These are phyloP conservation scores for Acromyrmex charruanus DNA, from an alignment of 1,140 invertebrate genomes.

Conservation along the genomic window DNA sequence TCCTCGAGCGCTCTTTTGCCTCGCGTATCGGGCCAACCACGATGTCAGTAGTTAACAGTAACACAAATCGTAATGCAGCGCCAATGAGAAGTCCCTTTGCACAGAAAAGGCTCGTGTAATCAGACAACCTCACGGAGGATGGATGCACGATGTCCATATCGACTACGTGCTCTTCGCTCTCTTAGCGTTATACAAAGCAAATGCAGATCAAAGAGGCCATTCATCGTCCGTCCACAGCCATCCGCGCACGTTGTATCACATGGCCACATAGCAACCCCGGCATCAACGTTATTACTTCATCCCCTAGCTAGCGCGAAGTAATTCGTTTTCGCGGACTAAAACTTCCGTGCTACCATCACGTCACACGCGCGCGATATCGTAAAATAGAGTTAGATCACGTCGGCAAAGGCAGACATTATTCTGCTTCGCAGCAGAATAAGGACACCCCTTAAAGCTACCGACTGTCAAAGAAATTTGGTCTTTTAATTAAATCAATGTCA, in stretches of 20 bases:
- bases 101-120: constrained; percentile 60
- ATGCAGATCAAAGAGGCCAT: constrained; percentile 83
- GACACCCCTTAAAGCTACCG: background rate
- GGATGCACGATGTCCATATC: constrained; percentile 39
- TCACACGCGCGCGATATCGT: constrained; percentile 52
- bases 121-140: constrained; percentile 43
- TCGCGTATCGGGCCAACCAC: constrained; percentile 17
- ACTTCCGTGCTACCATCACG: constrained; percentile 19
- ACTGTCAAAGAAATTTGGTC: background rate
- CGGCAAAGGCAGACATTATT: background rate
- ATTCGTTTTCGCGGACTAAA: constrained; percentile 56
- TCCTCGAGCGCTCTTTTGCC: constrained; percentile 7
- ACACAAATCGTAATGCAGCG: constrained; percentile 40
- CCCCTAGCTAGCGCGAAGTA: constrained; percentile 67
- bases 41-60: constrained; percentile 53
- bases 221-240: constrained; percentile 77
- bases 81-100: constrained; percentile 49
- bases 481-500: constrained; percentile 15
- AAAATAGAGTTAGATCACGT: constrained; percentile 31
- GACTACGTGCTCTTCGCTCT: constrained; percentile 41
- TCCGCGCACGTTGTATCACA: constrained; percentile 62
- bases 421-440: background rate
- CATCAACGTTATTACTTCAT: constrained; percentile 79
- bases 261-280: constrained; percentile 69
- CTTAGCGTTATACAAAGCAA: constrained; percentile 74